Conservation (phyloP, 2,888 invertebrate species). For the Euzetes globulus region DNA sequence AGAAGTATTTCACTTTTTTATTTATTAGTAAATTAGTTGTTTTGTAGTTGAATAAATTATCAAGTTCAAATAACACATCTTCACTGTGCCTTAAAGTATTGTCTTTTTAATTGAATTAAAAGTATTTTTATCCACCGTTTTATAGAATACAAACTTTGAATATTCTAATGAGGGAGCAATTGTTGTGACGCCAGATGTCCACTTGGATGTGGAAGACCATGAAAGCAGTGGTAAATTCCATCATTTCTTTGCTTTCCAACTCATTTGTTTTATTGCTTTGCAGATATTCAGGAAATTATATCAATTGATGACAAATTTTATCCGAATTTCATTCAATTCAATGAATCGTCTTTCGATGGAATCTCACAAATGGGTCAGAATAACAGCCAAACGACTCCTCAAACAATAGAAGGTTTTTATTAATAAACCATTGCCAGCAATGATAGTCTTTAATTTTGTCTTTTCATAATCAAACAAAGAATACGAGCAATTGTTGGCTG, state of each 20-base stretch:
- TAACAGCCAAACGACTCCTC: not conserved
- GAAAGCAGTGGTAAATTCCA: not conserved
- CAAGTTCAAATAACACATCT: too few species aligned
- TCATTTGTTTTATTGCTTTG: not conserved
- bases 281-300: not conserved
- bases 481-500: conserved; percentile 30
- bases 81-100: too few species aligned
- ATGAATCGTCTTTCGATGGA: not conserved
- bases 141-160: not conserved
- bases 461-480: not conserved
- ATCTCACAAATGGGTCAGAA: not conserved
- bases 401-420: not conserved
- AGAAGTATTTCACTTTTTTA: conserved; percentile 31
- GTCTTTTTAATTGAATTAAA: too few species aligned
- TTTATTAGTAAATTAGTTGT: too few species aligned
- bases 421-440: not conserved
- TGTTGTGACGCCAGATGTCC: not conserved
- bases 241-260: not conserved
- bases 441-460: not conserved
- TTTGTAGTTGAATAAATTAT: too few species aligned
- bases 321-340: not conserved
- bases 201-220: not conserved
- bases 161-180: not conserved
- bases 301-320: not conserved
- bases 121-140: too few species aligned